Evolutionary conservation across 2,888 invertebrate species (phyloP), one percentile per base, ranked within the genome.

Genomic region (Epirrita christyi): DNA sequence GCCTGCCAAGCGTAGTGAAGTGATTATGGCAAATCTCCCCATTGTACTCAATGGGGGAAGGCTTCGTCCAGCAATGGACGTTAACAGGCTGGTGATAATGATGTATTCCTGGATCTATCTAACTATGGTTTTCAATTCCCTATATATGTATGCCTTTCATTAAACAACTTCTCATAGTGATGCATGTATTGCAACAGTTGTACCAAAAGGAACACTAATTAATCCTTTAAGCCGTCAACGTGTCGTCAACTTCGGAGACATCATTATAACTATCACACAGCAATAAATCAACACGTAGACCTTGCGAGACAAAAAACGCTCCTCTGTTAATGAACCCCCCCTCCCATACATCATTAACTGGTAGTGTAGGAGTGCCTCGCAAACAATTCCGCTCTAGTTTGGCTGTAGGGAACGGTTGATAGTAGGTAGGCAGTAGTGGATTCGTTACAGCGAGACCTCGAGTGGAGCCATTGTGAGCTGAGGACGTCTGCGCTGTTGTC

Each of bases 401-500:
- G 78, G 76, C 81, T 80, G 81, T 53, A 83, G 86, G 86, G 84
- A 83, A 83, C 80, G 59, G 61, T 78, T 86, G 86, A 85, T 85
- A 84, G 84, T 83, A 82, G 81, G 76, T 74, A 80, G 80, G 72
- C 73, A 80, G 82, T 86, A 85, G 88, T 85, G 87, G 86, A 88
- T 88, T 91, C 91, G 91, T 91, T 91, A 90, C 88, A 83, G 85
- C 81, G 84, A 76, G 79, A 80, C 80, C 84, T 88, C 85, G 86
- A 90, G 91, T 81, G 88, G 78, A 71, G 76, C 87, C 81, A 91
- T 91, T 91, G 91, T 91, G 90, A 83, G 72, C 85, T 75, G 83
- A 89, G 88, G 78, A 85, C 87, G 87, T 86, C 86, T 86, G 85
- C 83, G 83, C 85, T 79, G 88, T 88, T 88, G 90, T 90, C 90